These are phyloP conservation scores for Cariama cristata DNA, from an alignment of 2,113 vertebrate species.

Conservation along the genomic window DNA sequence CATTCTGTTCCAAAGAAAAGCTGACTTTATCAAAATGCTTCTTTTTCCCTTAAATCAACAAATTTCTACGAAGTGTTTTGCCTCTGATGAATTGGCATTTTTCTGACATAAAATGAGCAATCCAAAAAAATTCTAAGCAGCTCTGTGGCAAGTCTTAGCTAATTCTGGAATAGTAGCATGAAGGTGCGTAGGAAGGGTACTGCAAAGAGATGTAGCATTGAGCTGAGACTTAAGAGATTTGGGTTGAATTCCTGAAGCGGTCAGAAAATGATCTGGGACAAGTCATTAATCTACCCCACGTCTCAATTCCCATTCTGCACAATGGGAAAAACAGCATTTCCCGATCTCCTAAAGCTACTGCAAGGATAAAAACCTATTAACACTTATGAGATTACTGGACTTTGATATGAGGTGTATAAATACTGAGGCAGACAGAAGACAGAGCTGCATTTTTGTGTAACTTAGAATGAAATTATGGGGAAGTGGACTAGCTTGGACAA, in stretches of 20 bases:
- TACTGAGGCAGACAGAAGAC: slow-evolving; percentile 9
- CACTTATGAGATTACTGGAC: not conserved
- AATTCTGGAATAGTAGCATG: slow-evolving; percentile 55
- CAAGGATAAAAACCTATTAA: slow-evolving; percentile 42
- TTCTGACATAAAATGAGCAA: slow-evolving; percentile 57
- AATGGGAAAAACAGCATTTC: not conserved
- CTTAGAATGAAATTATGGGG: slow-evolving; percentile 41
- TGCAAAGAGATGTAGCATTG: not conserved
- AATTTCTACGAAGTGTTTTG: slow-evolving; percentile 43
- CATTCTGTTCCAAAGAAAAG: slow-evolving; percentile 64
- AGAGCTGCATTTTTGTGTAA: slow-evolving; percentile 21
- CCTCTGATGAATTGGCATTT: slow-evolving; percentile 67
- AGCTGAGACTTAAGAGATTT: slow-evolving; percentile 34
- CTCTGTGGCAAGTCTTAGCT: slow-evolving; percentile 54
- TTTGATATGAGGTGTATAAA: slow-evolving; percentile 16
- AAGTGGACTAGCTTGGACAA: slow-evolving; percentile 36
- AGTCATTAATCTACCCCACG: not conserved
- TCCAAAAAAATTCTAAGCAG: slow-evolving; percentile 35
- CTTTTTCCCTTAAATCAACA: slow-evolving; percentile 40
- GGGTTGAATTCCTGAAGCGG: slow-evolving; percentile 41
- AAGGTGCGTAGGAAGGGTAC: slow-evolving; percentile 66
- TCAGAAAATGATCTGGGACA: slow-evolving; percentile 9
- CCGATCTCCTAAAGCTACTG: not conserved
- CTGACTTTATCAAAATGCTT: slow-evolving; percentile 55
- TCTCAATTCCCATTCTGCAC: slow-evolving; percentile 10